Percentiles rank a stretch among this genome's conserved stretches.
These are phyloP conservation scores for Budorcas taxicolor DNA, from an alignment of 2,113 vertebrate species.

Conservation along the genomic window DNA sequence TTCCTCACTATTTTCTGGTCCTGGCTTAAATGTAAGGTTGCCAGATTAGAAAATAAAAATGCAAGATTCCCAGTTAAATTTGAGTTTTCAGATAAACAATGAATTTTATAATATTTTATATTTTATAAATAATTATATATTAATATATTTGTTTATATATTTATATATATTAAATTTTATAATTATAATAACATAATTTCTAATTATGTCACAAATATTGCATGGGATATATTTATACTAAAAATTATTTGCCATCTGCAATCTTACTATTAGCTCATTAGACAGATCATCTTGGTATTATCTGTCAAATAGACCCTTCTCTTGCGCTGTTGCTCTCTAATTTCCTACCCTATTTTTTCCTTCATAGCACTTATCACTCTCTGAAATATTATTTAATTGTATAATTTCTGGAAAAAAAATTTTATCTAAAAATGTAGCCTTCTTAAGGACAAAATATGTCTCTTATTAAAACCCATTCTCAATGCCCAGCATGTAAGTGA, in stretches of 20 bases:
- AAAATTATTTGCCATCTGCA: background rate
- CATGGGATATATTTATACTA: background rate
- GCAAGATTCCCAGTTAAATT: background rate
- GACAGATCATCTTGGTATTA: background rate
- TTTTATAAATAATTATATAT: no score
- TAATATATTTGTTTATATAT: no score
- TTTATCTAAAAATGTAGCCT: background rate
- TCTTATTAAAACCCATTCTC: background rate
- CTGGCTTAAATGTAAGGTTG: background rate
- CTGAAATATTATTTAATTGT: background rate
- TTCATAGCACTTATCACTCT: background rate
- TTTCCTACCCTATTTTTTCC: background rate
- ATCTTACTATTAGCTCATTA: background rate
- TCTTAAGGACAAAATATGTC: background rate
- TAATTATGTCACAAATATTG: background rate
- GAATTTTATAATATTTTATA: background rate
- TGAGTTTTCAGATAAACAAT: slow-evolving; percentile 1
- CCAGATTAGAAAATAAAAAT: slow-evolving; percentile 7
- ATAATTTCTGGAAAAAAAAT: background rate
- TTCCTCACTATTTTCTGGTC: background rate
- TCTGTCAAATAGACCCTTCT: background rate
- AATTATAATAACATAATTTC: background rate
- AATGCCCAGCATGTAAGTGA: background rate
- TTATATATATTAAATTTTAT: no score
- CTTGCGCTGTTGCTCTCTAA: background rate